Conservation (phyloP, 2,888 invertebrate genomes). For the Agriotes lineatus region DNA sequence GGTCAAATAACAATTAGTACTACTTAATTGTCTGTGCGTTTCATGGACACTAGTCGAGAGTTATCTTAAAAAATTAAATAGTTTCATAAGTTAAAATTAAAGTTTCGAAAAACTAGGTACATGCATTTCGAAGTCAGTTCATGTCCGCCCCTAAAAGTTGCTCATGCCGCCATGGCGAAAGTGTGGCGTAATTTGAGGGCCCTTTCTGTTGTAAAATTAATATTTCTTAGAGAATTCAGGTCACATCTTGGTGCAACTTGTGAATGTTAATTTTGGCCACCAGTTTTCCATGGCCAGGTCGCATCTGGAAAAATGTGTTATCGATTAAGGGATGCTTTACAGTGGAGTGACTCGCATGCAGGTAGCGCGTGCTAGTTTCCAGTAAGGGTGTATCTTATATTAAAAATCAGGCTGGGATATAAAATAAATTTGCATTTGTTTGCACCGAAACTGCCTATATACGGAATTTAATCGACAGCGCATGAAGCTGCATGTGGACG, state of each 20-base stretch:
- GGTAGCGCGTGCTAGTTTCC: slow-evolving; percentile 24
- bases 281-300: neutral
- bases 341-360: slow-evolving; percentile 3
- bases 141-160: neutral
- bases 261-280: slow-evolving; percentile 4
- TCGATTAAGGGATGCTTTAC: neutral
- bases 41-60: no score
- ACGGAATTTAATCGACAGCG: slow-evolving; percentile 36
- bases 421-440: slow-evolving; percentile 32
- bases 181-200: neutral
- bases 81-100: no score
- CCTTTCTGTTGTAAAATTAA: neutral
- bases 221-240: slow-evolving; percentile 2
- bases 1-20: no score
- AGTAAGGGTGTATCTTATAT: slow-evolving; percentile 26
- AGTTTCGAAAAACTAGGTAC: no score
- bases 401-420: slow-evolving; percentile 27
- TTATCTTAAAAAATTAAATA: no score
- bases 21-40: no score
- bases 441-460: slow-evolving; percentile 27
- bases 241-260: neutral
- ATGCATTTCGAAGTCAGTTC: no score
- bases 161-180: neutral
- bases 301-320: neutral
- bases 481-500: slow-evolving; percentile 41